These are phyloP conservation scores for Trichonephila clavata DNA, from an alignment of 1,140 invertebrate species.

Conservation along the genomic window DNA sequence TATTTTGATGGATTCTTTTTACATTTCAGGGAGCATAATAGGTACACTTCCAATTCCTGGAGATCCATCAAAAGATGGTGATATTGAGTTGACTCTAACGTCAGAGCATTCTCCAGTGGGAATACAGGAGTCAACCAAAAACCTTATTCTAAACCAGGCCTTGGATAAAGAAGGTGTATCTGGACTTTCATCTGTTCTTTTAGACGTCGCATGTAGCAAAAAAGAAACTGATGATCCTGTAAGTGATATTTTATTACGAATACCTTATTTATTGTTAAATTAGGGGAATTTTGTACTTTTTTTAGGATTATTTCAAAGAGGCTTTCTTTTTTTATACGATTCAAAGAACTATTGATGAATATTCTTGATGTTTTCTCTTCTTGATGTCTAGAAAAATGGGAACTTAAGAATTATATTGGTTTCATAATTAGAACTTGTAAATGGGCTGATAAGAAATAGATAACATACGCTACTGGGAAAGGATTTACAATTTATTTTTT, in stretches of 20 bases:
- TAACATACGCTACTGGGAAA: no score
- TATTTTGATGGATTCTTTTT: neutral
- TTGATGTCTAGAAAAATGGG: no score
- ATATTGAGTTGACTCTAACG: constrained; percentile 88
- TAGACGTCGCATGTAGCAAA: constrained; percentile 78
- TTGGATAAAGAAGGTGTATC: constrained; percentile 88
- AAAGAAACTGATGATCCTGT: constrained; percentile 87
- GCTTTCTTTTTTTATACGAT: no score
- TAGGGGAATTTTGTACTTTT: no score
- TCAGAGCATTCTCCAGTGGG: constrained; percentile 83
- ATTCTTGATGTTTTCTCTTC: no score
- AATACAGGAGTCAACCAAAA: constrained; percentile 89
- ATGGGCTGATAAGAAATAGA: no score
- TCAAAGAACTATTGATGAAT: no score
- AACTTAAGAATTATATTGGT: no score
- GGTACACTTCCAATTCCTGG: constrained; percentile 89
- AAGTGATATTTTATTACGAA: constrained; percentile 77
- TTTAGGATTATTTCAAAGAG: no score
- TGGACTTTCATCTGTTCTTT: constrained; percentile 77
- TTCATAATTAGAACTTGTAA: no score
- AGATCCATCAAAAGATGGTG: constrained; percentile 86
- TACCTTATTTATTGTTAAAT: no score
- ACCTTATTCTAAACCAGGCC: constrained; percentile 88
- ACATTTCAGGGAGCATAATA: constrained; percentile 78
- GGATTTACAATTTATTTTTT: no score